These are phyloP conservation scores for Ovis aries DNA, from an alignment of 2,113 vertebrate species.

Conservation along the genomic window DNA sequence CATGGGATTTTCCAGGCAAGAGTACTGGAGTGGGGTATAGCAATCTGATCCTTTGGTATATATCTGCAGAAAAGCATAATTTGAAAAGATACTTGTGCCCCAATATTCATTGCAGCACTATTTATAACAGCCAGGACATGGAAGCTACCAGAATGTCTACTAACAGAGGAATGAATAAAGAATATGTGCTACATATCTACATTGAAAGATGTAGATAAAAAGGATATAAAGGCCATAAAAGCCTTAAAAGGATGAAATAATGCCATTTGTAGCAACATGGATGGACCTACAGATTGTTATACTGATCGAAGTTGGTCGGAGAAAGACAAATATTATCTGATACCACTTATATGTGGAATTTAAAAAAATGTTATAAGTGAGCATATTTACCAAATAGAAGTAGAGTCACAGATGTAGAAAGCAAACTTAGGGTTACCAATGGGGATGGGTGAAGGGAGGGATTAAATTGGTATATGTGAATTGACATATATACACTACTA, in stretches of 20 bases:
- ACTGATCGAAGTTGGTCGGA: neutral
- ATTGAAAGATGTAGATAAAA: neutral
- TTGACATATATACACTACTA: neutral
- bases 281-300: neutral
- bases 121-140: neutral
- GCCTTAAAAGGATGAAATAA: neutral
- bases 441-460: neutral
- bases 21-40: too few relatives aligned
- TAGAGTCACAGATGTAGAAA: neutral
- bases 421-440: accelerated
- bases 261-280: neutral
- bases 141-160: neutral
- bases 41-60: neutral
- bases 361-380: neutral
- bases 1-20: too few relatives aligned
- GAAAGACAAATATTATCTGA: neutral
- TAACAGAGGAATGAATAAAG: neutral
- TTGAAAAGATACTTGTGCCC: neutral
- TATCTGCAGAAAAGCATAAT: neutral
- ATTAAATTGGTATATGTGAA: neutral
- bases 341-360: neutral
- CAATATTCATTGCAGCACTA: neutral
- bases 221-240: neutral
- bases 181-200: neutral
- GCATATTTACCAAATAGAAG: neutral